Evolutionary conservation across 1,140 invertebrate species (phyloP), one percentile per base, ranked within the genome.

Genomic region (Lanistes nyassanus): DNA sequence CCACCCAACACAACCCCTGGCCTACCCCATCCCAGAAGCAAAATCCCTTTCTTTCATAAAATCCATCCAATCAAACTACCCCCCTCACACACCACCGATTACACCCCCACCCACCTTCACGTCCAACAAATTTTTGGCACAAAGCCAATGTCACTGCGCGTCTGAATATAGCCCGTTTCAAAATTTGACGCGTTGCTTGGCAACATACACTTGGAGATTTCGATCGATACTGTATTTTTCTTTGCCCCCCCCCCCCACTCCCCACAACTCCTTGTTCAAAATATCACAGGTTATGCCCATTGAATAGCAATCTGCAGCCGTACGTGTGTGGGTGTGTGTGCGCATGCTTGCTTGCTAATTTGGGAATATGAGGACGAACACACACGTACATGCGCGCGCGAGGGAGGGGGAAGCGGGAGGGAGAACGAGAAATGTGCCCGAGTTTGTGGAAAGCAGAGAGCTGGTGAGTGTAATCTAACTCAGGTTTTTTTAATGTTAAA

Each of bases 181-280:
- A 64, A 64, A 36, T 64, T 64, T 64, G 62, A 64, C 62, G 36
- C 62, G 62, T 64, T 64, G 62, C 62, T 64, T 34, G 36, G 62
- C 62, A 36, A 64, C 62, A 31, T 31, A 64, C 29, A 64, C 62
- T 64, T 64, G 29, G 26, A 64, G 62, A 64, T 64, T 31, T 64
- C 29, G 62, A 64, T 64, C 62, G 36, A 64, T 64, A 34, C 62
- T 2, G 3, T 26, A 29, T 31, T 64, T 34, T 64, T 64, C 31
- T 64, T 64, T 64, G 2, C 42, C 42, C 19, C 42, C 19, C 42
- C 19, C 42, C 19, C 39, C 13, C n/a, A n/a, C n/a, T n/a, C n/a
- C n/a, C n/a, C n/a, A n/a, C n/a, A n/a, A n/a, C n/a, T 42, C 19
- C 19, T 47, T 13, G 42, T 16, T 47, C 9, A 47, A 47, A 47